A percentile compares a stretch with the other conserved stretches of the same genome.
phyloP scores from a whole-genome alignment of 2,113 vertebrate species.

The Cranoglanis bouderius region DNA sequence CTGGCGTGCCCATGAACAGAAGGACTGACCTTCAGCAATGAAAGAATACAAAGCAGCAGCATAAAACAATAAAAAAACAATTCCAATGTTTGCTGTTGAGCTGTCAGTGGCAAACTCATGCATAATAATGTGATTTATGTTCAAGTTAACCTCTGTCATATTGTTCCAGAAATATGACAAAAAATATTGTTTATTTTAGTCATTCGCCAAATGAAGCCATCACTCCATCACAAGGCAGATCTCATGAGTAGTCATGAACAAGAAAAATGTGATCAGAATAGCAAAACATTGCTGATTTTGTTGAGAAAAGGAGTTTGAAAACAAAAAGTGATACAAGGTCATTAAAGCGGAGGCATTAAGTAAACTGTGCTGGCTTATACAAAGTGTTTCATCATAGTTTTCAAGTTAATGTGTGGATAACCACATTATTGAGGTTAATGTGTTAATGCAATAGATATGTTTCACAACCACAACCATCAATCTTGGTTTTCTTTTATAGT shows the following conservation, averaged over 20 bases:
- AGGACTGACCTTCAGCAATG: conserved; percentile 11
- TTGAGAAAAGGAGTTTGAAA: not conserved
- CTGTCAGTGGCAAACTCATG: conserved; percentile 18
- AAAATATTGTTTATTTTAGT: not conserved
- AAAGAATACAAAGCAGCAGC: conserved; percentile 15
- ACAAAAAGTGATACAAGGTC: not conserved
- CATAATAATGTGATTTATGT: conserved; percentile 36
- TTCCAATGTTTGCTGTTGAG: conserved; percentile 28
- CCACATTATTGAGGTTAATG: not conserved
- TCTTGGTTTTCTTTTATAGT: not conserved
- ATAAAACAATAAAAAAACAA: conserved; percentile 30
- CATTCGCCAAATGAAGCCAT: not conserved
- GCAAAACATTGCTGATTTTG: not conserved
- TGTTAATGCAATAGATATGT: not conserved
- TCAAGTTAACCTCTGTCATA: not conserved
- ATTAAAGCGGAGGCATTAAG: not conserved
- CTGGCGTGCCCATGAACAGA: not conserved
- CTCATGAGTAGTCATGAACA: not conserved
- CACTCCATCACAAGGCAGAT: not conserved
- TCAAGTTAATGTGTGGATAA: not conserved
- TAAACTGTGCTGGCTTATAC: not conserved
- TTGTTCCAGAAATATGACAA: not conserved
- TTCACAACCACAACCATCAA: not conserved
- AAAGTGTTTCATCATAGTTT: not conserved
- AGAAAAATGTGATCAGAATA: not conserved